Evolutionary conservation across 2,797 vertebrate species (phyloP), one percentile per base, ranked within the genome.

Genomic region (Chrysocyon brachyurus): DNA sequence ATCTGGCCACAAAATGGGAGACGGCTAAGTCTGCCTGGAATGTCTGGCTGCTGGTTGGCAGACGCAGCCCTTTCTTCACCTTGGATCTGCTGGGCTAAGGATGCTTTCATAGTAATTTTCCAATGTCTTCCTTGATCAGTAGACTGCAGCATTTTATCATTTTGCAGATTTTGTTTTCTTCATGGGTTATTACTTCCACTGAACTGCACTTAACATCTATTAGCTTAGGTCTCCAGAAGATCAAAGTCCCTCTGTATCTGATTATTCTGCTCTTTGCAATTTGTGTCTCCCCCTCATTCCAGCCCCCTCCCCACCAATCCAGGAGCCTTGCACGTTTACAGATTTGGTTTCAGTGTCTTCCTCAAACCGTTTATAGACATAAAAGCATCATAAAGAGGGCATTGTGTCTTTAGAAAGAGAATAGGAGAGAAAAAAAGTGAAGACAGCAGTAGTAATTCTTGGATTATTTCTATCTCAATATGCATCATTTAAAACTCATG

Each of bases 151-250:
- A 93, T 98, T 98, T 98, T 98, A 98, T 98, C 19, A 97, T 98
- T 98, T 98, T 98, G 95, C 94, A 97, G 97, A 96, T 92, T 98
- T 98, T 98, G 92, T 98, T 98, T 98, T 97, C 96, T 98, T 98
- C 92, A 87, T 98, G 96, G 97, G 95, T 98, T 98, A 98, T 98
- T 97, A 97, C 97, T 98, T 98, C 97, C 94, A 97, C 94, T 98
- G 98, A 98, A 98, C 98, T 98, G 81, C 97, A 98, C 98, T 98
- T 98, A 98, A 73, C 98, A 98, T 97, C 97, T 98, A 98, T 98
- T 98, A 98, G 97, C 96, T 98, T 93, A 95, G 92, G 96, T 98
- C 98, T 98, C 97, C 90, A 93, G 96, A 98, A 98, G 95, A 97
- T 98, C 98, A 98, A 94, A 98, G 98, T 97, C 92, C 75, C 97